These are phyloP conservation scores for Antheraea mylitta DNA, from an alignment of 1,140 invertebrate species.

Conservation along the genomic window DNA sequence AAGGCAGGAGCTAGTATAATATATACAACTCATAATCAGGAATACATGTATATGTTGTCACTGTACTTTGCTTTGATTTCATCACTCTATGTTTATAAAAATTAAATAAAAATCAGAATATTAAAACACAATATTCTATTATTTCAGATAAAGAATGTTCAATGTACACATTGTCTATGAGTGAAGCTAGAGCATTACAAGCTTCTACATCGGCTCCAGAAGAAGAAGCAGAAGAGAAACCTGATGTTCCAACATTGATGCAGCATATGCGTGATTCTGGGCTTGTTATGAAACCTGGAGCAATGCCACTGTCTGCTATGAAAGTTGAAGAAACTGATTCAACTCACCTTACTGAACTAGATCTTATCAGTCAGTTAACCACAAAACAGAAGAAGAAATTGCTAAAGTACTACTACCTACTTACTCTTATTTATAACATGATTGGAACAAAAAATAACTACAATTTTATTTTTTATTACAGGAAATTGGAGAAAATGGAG, in stretches of 20 bases:
- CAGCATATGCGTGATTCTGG: slow-evolving; percentile 96
- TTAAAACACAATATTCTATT: not conserved
- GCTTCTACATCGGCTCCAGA: slow-evolving; percentile 81
- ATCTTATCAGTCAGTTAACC: slow-evolving; percentile 90
- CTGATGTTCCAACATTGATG: slow-evolving; percentile 85
- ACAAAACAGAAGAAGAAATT: slow-evolving; percentile 95
- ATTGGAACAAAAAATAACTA: not conserved
- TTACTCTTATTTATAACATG: not conserved
- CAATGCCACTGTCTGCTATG: slow-evolving; percentile 72
- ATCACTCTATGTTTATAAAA: too few relatives aligned
- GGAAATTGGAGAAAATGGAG: slow-evolving; percentile 89
- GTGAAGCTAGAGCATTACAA: slow-evolving; percentile 80
- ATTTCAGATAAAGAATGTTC: slow-evolving; percentile 93
- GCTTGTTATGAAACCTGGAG: slow-evolving; percentile 90
- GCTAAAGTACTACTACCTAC: slow-evolving; percentile 82
- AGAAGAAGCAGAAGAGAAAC: slow-evolving; percentile 80
- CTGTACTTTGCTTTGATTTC: too few relatives aligned
- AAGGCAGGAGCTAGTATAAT: too few relatives aligned
- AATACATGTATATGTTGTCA: too few relatives aligned
- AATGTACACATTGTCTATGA: slow-evolving; percentile 92
- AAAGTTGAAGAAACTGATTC: slow-evolving; percentile 78
- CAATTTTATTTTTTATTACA: slow-evolving; percentile 57
- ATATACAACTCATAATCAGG: too few relatives aligned
- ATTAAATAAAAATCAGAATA: too few relatives aligned
- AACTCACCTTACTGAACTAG: slow-evolving; percentile 82